Conservation (phyloP, 2,113 vertebrate species). For the Ailurus styani region DNA sequence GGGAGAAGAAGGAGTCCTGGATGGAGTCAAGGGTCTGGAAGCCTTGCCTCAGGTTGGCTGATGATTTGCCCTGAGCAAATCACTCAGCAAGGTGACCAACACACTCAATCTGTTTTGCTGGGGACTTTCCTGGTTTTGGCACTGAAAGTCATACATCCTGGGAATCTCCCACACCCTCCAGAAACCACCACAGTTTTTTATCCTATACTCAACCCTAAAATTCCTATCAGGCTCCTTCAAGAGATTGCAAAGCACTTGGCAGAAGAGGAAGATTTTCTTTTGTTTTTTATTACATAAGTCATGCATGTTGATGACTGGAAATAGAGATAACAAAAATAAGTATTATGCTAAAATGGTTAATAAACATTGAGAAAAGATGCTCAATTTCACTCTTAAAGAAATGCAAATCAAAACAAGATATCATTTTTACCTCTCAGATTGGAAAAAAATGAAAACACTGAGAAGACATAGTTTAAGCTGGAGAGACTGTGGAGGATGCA, state of each 20-base stretch:
- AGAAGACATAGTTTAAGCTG: background rate
- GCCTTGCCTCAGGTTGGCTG: background rate
- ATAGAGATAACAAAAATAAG: background rate
- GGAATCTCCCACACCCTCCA: background rate
- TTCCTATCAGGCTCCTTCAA: background rate
- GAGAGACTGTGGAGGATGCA: background rate
- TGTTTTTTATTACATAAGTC: background rate
- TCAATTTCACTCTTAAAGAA: background rate
- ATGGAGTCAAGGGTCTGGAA: background rate
- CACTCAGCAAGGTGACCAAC: background rate
- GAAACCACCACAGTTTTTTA: background rate
- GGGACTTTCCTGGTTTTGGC: background rate
- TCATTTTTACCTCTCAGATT: background rate
- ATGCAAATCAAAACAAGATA: slow-evolving; percentile 17
- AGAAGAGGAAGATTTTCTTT: background rate
- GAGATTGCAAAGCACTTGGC: background rate
- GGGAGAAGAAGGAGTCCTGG: background rate
- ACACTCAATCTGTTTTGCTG: background rate
- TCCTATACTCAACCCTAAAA: background rate
- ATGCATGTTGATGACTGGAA: background rate
- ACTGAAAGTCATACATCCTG: background rate
- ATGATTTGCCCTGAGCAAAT: background rate
- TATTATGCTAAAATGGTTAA: background rate
- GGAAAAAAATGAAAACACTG: slow-evolving; percentile 9
- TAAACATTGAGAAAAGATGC: slow-evolving; percentile 1